phyloP scores from a whole-genome alignment of 2,888 invertebrate genomes.

The Meiosimyza platycephala region DNA sequence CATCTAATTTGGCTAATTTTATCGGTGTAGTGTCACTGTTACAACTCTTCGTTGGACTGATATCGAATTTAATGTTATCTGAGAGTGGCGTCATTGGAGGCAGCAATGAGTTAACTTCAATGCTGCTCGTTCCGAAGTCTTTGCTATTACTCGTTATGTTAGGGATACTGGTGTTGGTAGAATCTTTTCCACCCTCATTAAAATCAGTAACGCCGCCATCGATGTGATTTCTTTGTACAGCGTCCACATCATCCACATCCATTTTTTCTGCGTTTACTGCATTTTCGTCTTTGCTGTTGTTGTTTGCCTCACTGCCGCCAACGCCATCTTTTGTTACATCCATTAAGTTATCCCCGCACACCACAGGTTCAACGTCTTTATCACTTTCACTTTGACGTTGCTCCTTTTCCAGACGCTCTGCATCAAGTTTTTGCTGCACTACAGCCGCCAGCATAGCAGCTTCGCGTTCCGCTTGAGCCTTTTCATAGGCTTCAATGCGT shows the following conservation, averaged over 20 bases:
- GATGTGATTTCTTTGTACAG: conserved; percentile 25
- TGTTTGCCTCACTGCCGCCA: conserved; percentile 33
- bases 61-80: conserved; percentile 35
- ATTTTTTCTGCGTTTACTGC: conserved; percentile 46
- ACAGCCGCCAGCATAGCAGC: conserved; percentile 62
- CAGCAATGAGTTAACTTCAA: conserved; percentile 27
- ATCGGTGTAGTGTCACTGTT: conserved; percentile 42
- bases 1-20: conserved; percentile 44
- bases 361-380: not conserved
- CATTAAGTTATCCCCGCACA: conserved; percentile 25
- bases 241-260: conserved; percentile 55
- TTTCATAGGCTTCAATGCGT: conserved; percentile 80
- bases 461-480: conserved; percentile 64
- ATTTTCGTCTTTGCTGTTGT: conserved; percentile 47
- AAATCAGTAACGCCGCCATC: conserved; percentile 42
- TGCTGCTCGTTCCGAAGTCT: conserved; percentile 17
- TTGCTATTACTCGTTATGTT: conserved; percentile 3
- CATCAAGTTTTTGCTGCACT: conserved; percentile 66
- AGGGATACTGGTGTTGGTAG: not conserved
- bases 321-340: conserved; percentile 26
- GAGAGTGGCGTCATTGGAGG: conserved; percentile 30
- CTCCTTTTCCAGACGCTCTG: conserved; percentile 60
- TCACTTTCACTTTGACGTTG: conserved; percentile 13
- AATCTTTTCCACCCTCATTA: conserved; percentile 11
- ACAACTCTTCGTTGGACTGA: conserved; percentile 49